A percentile compares a stretch with the other conserved stretches of the same genome.
These are phyloP conservation scores for Choloepus hoffmanni DNA, from an alignment of 2,113 vertebrate genomes.

Conservation along the genomic window DNA sequence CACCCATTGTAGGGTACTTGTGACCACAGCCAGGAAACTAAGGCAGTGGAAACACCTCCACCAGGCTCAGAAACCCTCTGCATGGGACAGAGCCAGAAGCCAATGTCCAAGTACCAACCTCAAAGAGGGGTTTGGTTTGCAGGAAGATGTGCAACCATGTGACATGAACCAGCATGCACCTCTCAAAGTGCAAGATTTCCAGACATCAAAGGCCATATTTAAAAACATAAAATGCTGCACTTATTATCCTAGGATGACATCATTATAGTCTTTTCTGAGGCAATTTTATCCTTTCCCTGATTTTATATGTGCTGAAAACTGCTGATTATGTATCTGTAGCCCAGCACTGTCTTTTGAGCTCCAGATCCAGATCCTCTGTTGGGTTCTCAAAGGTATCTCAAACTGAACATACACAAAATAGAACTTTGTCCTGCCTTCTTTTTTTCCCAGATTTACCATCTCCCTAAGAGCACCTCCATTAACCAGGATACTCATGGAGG, in stretches of 20 bases:
- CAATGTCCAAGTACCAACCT: not conserved
- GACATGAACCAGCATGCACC: not conserved
- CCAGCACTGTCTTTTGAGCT: not conserved
- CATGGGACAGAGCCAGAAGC: not conserved
- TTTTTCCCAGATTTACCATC: not conserved
- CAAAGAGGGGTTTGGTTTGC: not conserved
- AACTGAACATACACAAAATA: not conserved
- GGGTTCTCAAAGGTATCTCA: not conserved
- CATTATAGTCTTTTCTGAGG: not conserved
- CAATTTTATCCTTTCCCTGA: not conserved
- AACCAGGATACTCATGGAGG: rapidly evolving
- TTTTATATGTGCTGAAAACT: not conserved
- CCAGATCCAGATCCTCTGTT: rapidly evolving
- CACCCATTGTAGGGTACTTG: no score
- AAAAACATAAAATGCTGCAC: not conserved
- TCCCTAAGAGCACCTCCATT: not conserved
- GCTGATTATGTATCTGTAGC: not conserved
- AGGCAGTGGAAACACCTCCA: not conserved
- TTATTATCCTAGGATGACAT: not conserved
- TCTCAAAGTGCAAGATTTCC: not conserved
- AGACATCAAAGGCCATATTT: not conserved
- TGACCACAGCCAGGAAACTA: no score
- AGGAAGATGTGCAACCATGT: not conserved
- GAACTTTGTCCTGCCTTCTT: not conserved
- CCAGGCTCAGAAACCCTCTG: not conserved